Evolutionary conservation across 2,797 vertebrate species (phyloP).

Genomic region (Sternotherus odoratus): DNA sequence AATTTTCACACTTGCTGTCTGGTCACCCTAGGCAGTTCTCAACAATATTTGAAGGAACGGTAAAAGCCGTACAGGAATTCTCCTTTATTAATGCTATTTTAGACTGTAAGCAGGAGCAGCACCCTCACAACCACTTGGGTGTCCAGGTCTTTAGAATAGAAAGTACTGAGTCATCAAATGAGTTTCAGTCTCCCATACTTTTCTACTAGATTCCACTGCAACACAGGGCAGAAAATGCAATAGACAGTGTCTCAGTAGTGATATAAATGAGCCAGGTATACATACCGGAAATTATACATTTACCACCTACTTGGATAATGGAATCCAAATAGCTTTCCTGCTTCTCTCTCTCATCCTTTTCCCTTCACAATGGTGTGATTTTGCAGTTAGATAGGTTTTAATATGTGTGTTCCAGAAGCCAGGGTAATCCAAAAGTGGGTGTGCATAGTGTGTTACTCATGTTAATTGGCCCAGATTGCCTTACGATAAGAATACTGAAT

Average conservation of each 20-base stretch:
- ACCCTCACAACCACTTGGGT: not conserved
- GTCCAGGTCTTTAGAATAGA: not conserved
- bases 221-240: not conserved
- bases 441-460: not conserved
- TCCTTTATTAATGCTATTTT: not conserved
- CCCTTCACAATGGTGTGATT: not conserved
- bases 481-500: constrained; percentile 55
- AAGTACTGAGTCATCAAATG: accelerated
- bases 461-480: constrained; percentile 46
- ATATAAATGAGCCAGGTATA: not conserved
- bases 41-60: not conserved
- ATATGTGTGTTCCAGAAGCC: constrained; percentile 36
- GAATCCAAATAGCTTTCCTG: not conserved
- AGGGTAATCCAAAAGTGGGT: not conserved
- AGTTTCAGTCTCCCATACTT: not conserved
- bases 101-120: not conserved
- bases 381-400: not conserved
- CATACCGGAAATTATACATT: not conserved
- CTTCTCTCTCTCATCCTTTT: not conserved
- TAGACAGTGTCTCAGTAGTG: not conserved
- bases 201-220: not conserved
- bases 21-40: too few species aligned
- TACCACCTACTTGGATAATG: not conserved
- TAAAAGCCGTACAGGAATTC: not conserved
- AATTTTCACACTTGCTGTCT: too few species aligned